Conservation (phyloP, 23 tunicate species). For the Diplosoma virens region DNA sequence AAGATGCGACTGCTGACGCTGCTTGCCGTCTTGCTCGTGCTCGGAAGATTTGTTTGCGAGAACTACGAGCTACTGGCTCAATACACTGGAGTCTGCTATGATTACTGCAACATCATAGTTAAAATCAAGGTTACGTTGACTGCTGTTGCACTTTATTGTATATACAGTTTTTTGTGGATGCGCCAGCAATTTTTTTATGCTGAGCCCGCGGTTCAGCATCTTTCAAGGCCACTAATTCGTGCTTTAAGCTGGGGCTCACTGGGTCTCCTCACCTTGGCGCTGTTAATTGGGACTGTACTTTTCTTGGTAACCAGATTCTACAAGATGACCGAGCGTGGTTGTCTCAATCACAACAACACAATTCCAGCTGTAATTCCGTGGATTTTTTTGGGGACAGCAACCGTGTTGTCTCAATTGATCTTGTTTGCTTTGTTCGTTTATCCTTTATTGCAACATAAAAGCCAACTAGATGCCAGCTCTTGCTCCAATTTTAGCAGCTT, state of each 20-base stretch:
- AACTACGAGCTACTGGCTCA: conserved; percentile 48
- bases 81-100: conserved; percentile 10
- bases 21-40: conserved; percentile 8
- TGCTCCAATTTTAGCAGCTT: not conserved
- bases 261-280: conserved; percentile 17
- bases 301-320: conserved; percentile 38
- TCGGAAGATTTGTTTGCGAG: conserved; percentile 28
- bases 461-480: not conserved
- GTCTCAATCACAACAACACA: not conserved
- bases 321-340: conserved; percentile 20
- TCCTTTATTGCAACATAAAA: conserved; percentile 20
- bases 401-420: conserved; percentile 28
- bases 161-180: conserved; percentile 69
- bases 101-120: conserved; percentile 45
- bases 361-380: conserved; percentile 39
- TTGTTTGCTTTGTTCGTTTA: conserved; percentile 37
- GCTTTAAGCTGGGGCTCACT: conserved; percentile 39
- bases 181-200: conserved; percentile 64
- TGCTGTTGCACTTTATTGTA: conserved; percentile 19
- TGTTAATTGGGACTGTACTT: conserved; percentile 37
- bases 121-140: conserved; percentile 37
- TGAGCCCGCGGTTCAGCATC: conserved; percentile 55
- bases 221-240: conserved; percentile 14
- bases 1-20: conserved; percentile 22
- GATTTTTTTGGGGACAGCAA: conserved; percentile 20